phyloP scores from a whole-genome alignment of 2,797 vertebrate species.

The Nothura maculosa region DNA sequence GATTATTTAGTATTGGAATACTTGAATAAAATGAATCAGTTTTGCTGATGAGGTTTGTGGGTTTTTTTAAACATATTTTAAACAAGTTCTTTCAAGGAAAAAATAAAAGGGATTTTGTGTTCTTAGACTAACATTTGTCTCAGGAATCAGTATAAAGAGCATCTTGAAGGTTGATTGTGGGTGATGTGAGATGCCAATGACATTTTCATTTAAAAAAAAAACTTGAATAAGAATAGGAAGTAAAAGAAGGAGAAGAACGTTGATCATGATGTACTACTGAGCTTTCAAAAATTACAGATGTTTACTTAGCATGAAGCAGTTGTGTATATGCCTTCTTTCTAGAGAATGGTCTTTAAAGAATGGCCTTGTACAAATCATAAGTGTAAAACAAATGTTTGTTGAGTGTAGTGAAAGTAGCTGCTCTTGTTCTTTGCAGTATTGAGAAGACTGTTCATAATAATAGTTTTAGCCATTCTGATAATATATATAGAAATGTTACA shows the following conservation, averaged over 20 bases:
- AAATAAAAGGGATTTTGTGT: slow-evolving; percentile 42
- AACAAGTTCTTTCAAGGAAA: slow-evolving; percentile 2
- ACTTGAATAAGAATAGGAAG: slow-evolving; percentile 81
- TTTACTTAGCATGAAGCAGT: slow-evolving; percentile 48
- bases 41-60: background rate
- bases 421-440: background rate
- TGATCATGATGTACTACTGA: slow-evolving; percentile 22
- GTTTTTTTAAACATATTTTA: background rate
- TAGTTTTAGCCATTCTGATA: background rate
- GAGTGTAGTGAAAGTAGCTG: background rate
- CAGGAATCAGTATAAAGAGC: slow-evolving; percentile 72
- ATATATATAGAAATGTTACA: background rate
- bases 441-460: background rate
- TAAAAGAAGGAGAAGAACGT: background rate
- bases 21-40: background rate
- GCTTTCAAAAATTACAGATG: slow-evolving; percentile 65
- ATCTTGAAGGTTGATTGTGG: slow-evolving; percentile 44
- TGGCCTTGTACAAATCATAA: background rate
- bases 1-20: background rate
- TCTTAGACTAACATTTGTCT: slow-evolving; percentile 70
- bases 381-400: background rate
- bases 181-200: slow-evolving; percentile 66
- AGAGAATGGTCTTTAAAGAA: slow-evolving; percentile 28
- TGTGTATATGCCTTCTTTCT: background rate
- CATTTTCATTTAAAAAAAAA: slow-evolving; percentile 65